Evolutionary conservation across 2,113 vertebrate genomes (phyloP).

Genomic region (Bos javanicus): DNA sequence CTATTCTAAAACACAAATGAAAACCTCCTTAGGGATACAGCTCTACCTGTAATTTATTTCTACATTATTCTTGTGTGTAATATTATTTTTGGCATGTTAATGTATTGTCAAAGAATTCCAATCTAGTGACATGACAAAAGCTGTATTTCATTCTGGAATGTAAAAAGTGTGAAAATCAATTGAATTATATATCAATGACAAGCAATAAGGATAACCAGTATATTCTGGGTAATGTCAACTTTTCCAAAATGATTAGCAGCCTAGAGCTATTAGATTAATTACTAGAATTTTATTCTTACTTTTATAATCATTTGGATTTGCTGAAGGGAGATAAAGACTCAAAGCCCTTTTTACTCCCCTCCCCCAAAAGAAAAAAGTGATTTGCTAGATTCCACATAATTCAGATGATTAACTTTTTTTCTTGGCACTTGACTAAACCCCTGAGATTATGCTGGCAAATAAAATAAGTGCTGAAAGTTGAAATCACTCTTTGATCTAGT

Average conservation of each 20-base stretch:
- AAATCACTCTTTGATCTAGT: slow-evolving; percentile 79
- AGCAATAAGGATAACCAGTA: slow-evolving; percentile 45
- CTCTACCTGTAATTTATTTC: slow-evolving; percentile 71
- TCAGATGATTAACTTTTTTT: slow-evolving; percentile 72
- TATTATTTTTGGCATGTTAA: slow-evolving; percentile 72
- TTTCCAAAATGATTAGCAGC: slow-evolving; percentile 47
- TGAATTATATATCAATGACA: slow-evolving; percentile 66
- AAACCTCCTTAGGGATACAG: slow-evolving; percentile 59
- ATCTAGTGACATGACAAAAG: slow-evolving; percentile 68
- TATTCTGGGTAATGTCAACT: slow-evolving; percentile 57
- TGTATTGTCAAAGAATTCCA: slow-evolving; percentile 71
- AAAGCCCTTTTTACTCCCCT: background rate
- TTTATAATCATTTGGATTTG: slow-evolving; percentile 57
- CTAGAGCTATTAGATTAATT: slow-evolving; percentile 57
- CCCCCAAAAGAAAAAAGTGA: slow-evolving; percentile 3
- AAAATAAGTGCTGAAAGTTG: slow-evolving; percentile 65
- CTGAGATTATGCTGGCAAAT: slow-evolving; percentile 73
- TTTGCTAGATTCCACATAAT: slow-evolving; percentile 65
- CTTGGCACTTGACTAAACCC: slow-evolving; percentile 64
- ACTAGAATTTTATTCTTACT: slow-evolving; percentile 45
- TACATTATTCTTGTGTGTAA: slow-evolving; percentile 64
- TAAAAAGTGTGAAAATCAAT: slow-evolving; percentile 66
- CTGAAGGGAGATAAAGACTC: slow-evolving; percentile 59
- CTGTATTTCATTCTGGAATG: slow-evolving; percentile 62
- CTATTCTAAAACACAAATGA: slow-evolving; percentile 54